A percentile compares a stretch with the other conserved stretches of the same genome.
phyloP scores from a whole-genome alignment of 1,140 invertebrate genomes.

The Trichomalopsis sarcophagae region DNA sequence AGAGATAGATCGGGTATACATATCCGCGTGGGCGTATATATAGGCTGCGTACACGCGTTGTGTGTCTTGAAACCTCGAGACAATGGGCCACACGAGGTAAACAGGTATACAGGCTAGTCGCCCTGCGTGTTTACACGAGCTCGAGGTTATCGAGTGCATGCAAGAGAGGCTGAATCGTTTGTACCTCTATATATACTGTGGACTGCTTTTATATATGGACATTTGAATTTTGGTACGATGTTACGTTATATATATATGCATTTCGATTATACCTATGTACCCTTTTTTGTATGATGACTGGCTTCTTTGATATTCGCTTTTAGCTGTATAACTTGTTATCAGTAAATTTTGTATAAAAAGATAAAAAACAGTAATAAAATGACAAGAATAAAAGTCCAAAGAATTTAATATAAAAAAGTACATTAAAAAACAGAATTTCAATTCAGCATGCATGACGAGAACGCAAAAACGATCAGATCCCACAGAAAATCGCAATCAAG shows the following conservation, averaged over 20 bases:
- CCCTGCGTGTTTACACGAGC: background rate
- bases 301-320: background rate
- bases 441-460: background rate
- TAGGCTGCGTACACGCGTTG: background rate
- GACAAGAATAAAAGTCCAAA: background rate
- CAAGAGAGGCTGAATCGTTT: background rate
- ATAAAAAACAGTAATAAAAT: background rate
- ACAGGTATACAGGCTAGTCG: background rate
- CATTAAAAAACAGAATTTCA: background rate
- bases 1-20: background rate
- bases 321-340: too few relatives aligned
- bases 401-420: background rate
- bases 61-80: background rate
- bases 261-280: background rate
- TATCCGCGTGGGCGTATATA: background rate
- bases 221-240: slow-evolving; percentile 1
- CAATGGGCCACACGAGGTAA: background rate
- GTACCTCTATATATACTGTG: background rate
- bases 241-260: background rate
- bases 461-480: background rate
- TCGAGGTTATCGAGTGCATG: background rate
- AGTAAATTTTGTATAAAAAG: too few relatives aligned
- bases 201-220: background rate
- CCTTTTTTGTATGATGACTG: background rate
- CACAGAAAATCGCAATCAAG: background rate